Conservation (phyloP, 1,140 invertebrate species). For the Leptinotarsa texana region DNA sequence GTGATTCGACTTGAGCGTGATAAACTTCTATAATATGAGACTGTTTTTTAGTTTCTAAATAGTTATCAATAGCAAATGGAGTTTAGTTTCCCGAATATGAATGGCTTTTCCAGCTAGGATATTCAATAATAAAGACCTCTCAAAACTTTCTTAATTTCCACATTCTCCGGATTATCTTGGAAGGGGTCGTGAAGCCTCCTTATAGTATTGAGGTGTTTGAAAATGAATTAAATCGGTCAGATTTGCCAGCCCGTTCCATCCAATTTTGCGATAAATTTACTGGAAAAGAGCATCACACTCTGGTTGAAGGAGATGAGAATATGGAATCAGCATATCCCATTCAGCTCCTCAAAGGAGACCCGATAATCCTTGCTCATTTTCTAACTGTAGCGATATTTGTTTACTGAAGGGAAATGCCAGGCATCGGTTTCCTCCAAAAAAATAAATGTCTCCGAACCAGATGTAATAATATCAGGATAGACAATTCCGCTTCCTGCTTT, state of each 20-base stretch:
- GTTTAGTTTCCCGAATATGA: too few species aligned
- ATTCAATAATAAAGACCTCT: too few species aligned
- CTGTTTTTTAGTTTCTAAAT: too few species aligned
- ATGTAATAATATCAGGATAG: too few species aligned
- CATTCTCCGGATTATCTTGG: conserved; percentile 57
- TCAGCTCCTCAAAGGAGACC: conserved; percentile 60
- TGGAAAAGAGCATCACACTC: conserved; percentile 61
- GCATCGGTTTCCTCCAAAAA: too few species aligned
- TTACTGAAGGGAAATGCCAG: conserved; percentile 64
- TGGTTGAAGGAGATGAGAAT: conserved; percentile 61
- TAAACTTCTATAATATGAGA: too few species aligned
- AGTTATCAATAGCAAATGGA: too few species aligned
- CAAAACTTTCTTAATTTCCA: too few species aligned
- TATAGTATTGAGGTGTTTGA: conserved; percentile 86
- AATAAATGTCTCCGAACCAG: too few species aligned
- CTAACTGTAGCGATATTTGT: conserved; percentile 80
- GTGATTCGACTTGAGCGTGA: too few species aligned
- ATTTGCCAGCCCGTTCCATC: conserved; percentile 70
- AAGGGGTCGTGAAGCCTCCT: conserved; percentile 69
- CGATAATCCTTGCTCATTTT: conserved; percentile 70
- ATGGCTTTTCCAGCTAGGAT: too few species aligned
- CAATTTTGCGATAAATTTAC: conserved; percentile 71
- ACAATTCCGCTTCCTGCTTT: too few species aligned
- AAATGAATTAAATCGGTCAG: conserved; percentile 85
- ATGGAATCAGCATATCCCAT: conserved; percentile 72